Evolutionary conservation across 2,113 vertebrate genomes (phyloP).

Genomic region (Spilogale gracilis): DNA sequence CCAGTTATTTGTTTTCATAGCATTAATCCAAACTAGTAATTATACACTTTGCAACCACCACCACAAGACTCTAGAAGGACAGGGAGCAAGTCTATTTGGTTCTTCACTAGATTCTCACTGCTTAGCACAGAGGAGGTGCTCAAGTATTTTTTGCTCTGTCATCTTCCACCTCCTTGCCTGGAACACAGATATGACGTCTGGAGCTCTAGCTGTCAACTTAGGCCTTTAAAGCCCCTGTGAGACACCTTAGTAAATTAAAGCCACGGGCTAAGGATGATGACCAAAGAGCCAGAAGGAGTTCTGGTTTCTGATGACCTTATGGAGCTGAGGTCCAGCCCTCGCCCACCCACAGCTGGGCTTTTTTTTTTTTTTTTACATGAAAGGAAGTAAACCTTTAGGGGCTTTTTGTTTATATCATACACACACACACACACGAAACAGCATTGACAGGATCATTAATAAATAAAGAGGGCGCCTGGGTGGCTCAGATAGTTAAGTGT

Average conservation of each 20-base stretch:
- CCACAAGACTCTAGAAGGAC: background rate
- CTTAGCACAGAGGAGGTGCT: background rate
- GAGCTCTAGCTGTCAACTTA: background rate
- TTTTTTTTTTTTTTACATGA: background rate
- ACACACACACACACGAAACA: background rate
- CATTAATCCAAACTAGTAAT: slow-evolving; percentile 44
- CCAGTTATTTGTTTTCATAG: slow-evolving; percentile 12
- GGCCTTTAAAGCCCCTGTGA: slow-evolving; percentile 5
- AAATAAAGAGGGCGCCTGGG: background rate
- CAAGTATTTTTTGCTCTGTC: background rate
- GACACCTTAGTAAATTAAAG: background rate
- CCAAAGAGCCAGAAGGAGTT: background rate
- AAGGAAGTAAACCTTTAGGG: background rate
- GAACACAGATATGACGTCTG: background rate
- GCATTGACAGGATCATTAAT: slow-evolving; percentile 8
- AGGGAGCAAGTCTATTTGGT: background rate
- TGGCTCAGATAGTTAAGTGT: background rate
- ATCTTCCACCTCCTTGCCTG: background rate
- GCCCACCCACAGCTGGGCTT: background rate
- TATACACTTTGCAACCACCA: background rate
- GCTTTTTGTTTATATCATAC: background rate
- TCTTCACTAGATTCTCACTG: background rate
- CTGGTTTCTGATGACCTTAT: background rate
- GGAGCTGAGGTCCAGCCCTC: background rate
- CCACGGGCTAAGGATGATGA: background rate